Percentiles rank a stretch among this genome's conserved stretches.
These are phyloP conservation scores for Tokudaia muenninki DNA, from an alignment of 2,797 vertebrate species.

Conservation along the genomic window DNA sequence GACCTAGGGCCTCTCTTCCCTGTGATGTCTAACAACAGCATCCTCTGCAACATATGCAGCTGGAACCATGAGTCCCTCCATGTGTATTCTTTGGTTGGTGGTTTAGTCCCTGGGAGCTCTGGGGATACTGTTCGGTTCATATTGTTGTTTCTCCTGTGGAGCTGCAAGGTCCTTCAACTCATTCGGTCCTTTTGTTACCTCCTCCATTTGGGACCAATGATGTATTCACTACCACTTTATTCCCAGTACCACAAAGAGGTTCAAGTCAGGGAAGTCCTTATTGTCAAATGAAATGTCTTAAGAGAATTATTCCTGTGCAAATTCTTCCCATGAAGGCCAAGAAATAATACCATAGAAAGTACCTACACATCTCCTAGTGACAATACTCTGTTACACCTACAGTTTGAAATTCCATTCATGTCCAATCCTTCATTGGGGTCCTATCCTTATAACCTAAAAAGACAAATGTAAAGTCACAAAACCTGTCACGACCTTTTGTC, in stretches of 20 bases:
- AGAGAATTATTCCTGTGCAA: background rate
- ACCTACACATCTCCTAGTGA: rapidly evolving
- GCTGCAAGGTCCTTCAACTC: no score
- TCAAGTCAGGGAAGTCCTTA: background rate
- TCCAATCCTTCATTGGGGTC: background rate
- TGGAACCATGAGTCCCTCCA: no score
- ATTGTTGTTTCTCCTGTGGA: no score
- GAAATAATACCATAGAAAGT: background rate
- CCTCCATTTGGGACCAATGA: background rate
- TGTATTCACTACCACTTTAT: background rate
- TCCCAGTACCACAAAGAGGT: background rate
- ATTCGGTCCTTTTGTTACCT: no score
- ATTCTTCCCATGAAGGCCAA: background rate
- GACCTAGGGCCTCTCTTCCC: no score
- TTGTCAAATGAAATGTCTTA: background rate
- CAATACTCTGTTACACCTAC: background rate
- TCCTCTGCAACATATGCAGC: no score
- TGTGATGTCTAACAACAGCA: no score
- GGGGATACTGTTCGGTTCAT: no score
- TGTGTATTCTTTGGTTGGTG: no score
- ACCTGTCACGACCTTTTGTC: background rate
- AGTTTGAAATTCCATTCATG: background rate
- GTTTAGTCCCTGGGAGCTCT: no score
- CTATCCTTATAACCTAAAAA: background rate
- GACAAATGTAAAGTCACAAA: background rate